Conservation (phyloP, 2,888 invertebrate species). For the Ophion slaviceki region DNA sequence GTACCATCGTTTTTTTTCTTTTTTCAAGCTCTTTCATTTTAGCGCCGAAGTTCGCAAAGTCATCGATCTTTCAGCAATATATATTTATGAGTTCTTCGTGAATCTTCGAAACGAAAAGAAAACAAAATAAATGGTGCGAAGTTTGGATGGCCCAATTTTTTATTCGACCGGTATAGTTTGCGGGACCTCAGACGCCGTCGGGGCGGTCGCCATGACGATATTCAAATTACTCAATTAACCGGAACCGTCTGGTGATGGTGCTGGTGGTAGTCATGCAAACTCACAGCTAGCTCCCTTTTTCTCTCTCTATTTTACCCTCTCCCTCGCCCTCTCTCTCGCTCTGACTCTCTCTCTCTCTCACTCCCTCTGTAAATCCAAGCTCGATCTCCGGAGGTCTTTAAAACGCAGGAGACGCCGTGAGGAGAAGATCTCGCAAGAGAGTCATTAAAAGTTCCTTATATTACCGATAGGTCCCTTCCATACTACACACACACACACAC, state of each 20-base stretch:
- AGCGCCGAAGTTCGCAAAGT: neutral
- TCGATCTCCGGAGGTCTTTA: constrained; percentile 32
- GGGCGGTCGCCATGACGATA: constrained; percentile 59
- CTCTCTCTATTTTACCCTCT: neutral
- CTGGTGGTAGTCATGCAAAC: constrained; percentile 14
- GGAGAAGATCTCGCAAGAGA: constrained; percentile 52
- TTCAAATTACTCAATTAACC: constrained; percentile 64
- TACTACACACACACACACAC: neutral
- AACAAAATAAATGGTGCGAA: neutral
- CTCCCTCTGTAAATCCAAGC: constrained; percentile 12
- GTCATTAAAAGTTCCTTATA: constrained; percentile 65
- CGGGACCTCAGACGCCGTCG: constrained; percentile 37
- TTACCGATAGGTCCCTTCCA: constrained; percentile 37
- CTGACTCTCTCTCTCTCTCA: constrained; percentile 31
- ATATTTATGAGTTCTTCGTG: constrained; percentile 12
- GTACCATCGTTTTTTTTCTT: neutral
- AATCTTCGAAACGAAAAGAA: neutral
- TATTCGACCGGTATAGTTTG: constrained; percentile 37
- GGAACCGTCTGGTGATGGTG: constrained; percentile 20
- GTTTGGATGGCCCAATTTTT: constrained; percentile 52
- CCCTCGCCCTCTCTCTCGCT: constrained; percentile 3
- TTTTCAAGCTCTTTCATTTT: neutral
- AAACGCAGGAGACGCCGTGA: constrained; percentile 27
- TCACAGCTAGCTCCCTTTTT: constrained; percentile 5
- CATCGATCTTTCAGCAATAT: neutral